Evolutionary conservation across 2,113 vertebrate genomes (phyloP).

Genomic region (Nesogale talazaci): DNA sequence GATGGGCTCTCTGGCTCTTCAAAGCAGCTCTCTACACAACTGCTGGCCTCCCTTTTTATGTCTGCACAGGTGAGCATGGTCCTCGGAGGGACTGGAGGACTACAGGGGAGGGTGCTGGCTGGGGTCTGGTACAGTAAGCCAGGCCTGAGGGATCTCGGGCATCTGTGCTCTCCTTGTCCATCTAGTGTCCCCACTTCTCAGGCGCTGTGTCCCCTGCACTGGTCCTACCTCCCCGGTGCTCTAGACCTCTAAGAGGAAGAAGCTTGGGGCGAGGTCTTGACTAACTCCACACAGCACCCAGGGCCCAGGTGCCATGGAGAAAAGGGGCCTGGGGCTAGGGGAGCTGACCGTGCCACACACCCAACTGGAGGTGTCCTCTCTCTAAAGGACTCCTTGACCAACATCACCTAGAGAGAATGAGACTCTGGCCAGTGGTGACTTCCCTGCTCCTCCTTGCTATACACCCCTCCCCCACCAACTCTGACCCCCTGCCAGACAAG

Average conservation of each 20-base stretch:
- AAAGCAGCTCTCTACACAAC: background rate
- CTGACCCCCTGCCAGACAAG: too few species aligned
- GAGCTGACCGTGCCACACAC: background rate
- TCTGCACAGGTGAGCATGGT: background rate
- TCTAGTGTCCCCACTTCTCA: background rate
- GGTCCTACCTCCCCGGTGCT: background rate
- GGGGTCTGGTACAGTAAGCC: too few species aligned
- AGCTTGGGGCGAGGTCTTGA: background rate
- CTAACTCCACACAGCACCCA: too few species aligned
- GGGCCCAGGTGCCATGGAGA: background rate
- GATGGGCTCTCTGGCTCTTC: background rate
- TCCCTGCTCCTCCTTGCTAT: too few species aligned
- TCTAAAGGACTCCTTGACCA: too few species aligned
- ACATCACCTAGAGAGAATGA: background rate
- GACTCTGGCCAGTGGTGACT: too few species aligned
- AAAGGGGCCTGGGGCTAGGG: background rate
- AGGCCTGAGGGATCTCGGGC: rapidly evolving
- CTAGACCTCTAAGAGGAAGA: background rate
- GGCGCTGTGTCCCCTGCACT: too few species aligned
- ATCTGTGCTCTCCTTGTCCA: too few species aligned
- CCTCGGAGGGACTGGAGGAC: background rate
- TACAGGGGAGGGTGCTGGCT: rapidly evolving
- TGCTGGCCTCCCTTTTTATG: background rate
- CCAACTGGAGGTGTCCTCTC: background rate
- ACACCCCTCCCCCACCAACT: too few species aligned